Conservation (phyloP, 2,888 invertebrate genomes). For the Argynnis bischoffii region DNA sequence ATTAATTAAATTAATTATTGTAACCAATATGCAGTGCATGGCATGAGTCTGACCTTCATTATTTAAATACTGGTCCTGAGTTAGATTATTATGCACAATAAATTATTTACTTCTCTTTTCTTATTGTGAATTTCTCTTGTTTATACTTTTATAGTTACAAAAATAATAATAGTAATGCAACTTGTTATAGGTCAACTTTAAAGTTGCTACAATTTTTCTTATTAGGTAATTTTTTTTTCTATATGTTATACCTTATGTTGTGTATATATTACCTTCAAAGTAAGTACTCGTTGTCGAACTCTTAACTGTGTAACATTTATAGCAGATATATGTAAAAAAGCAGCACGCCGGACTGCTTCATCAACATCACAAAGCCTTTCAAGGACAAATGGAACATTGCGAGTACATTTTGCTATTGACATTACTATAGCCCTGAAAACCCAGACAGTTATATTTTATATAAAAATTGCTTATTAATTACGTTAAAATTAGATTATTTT, state of each 20-base stretch:
- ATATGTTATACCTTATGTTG: background rate
- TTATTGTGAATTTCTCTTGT: too few relatives aligned
- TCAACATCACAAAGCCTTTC: slow-evolving; percentile 89
- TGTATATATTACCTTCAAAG: slow-evolving; percentile 60
- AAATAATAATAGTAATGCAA: too few relatives aligned
- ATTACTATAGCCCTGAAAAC: slow-evolving; percentile 84
- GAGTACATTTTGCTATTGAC: slow-evolving; percentile 87
- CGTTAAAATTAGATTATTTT: background rate
- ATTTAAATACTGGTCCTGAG: too few relatives aligned
- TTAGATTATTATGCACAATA: too few relatives aligned
- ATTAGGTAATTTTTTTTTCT: background rate
- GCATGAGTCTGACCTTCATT: too few relatives aligned
- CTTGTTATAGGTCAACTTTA: too few relatives aligned
- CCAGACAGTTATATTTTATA: background rate
- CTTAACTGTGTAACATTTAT: slow-evolving; percentile 73
- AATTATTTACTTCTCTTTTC: too few relatives aligned
- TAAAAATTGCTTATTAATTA: too few relatives aligned
- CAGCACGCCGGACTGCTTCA: slow-evolving; percentile 86
- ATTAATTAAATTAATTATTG: too few relatives aligned
- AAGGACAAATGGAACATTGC: slow-evolving; percentile 87
- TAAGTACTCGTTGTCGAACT: slow-evolving; percentile 69
- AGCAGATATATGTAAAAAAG: slow-evolving; percentile 73
- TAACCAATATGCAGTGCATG: too few relatives aligned
- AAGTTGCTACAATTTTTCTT: background rate
- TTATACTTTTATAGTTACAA: too few relatives aligned